Evolutionary conservation across 2,797 vertebrate genomes (phyloP), one percentile per base, ranked within the genome.

Genomic region (Hydrocynus forskahlii): DNA sequence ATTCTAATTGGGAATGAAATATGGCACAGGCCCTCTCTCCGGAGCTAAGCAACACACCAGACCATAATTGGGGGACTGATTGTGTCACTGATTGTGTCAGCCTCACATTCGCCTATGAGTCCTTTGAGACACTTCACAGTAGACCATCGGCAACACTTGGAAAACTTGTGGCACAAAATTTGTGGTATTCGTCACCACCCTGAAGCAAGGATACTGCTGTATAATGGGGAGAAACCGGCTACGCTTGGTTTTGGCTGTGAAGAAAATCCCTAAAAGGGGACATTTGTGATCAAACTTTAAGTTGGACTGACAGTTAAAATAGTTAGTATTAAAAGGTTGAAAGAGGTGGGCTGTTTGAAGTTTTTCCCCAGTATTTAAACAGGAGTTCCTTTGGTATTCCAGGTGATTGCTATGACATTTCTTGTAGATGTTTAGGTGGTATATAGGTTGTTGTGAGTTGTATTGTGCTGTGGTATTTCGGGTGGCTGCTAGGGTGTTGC

Each of bases 1-100:
- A 50, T 68, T 68, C 81, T 83, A 83, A 83, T 81, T 81, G 79
- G 73, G 76, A 82, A 67, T 52, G 71, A 83, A 76, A 72, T 76
- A 79, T 57, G 68, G 75, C 75, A 52, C 38, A 45, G 67, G 57
- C 38, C 67, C 43, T n/a, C 74, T 66, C 69, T 62, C 54, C 35
- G 69, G 63, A 82, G 52, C 75, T 67, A 54, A 82, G 45, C 60
- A 59, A 57, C 17, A 12, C 38, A 64, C 23, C 75, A 59, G 75
- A 45, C 25, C 50, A 67, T 73, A 82, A 78, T 69, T 40, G 67
- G 59, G 35, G 45, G 48, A 23, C 35, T 35, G 45, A 35, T 5
- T n/a, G 71, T 35, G 52, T 35, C 35, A 35, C 35, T 73, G 59
- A 72, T 54, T n/a, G 48, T 77, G 35, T 80, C 52, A 75, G 64